Conservation (phyloP, 2,113 vertebrate genomes). For the Gasterosteus nipponicus region DNA sequence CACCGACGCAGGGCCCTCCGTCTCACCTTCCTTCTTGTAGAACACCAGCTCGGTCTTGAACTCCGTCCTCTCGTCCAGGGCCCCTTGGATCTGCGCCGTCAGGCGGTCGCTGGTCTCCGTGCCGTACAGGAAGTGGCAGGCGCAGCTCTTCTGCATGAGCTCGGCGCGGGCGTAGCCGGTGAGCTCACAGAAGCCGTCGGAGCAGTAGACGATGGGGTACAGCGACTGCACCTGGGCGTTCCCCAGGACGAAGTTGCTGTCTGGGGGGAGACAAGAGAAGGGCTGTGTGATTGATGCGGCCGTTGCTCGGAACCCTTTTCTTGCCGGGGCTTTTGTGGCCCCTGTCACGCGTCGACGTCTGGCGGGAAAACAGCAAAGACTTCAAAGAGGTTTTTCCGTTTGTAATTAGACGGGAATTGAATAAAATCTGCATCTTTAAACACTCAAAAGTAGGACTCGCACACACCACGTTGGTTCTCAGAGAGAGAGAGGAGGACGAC, state of each 20-base stretch:
- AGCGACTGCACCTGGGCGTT: conserved; percentile 87
- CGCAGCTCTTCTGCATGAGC: conserved; percentile 88
- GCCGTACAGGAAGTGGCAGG: conserved; percentile 86
- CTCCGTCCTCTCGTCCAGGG: conserved; percentile 82
- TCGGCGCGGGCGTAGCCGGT: conserved; percentile 85
- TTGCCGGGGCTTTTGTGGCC: background rate
- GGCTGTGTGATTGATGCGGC: background rate
- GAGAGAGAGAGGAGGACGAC: conserved; percentile 6
- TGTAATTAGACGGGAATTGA: background rate
- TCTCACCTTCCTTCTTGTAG: conserved; percentile 86
- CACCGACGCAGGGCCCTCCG: background rate
- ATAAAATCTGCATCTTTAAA: background rate
- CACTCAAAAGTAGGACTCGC: background rate
- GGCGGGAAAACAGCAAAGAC: background rate
- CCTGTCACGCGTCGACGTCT: background rate
- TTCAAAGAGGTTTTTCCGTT: background rate
- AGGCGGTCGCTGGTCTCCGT: conserved; percentile 82
- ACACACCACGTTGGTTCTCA: background rate
- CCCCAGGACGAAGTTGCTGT: conserved; percentile 88
- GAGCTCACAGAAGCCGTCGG: conserved; percentile 87
- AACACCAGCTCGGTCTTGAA: conserved; percentile 86
- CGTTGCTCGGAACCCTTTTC: background rate
- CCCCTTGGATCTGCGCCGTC: conserved; percentile 83
- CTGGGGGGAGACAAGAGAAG: conserved; percentile 61
- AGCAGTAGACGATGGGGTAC: conserved; percentile 87